phyloP scores from a whole-genome alignment of 2,113 vertebrate species.

The Apteryx owenii region DNA sequence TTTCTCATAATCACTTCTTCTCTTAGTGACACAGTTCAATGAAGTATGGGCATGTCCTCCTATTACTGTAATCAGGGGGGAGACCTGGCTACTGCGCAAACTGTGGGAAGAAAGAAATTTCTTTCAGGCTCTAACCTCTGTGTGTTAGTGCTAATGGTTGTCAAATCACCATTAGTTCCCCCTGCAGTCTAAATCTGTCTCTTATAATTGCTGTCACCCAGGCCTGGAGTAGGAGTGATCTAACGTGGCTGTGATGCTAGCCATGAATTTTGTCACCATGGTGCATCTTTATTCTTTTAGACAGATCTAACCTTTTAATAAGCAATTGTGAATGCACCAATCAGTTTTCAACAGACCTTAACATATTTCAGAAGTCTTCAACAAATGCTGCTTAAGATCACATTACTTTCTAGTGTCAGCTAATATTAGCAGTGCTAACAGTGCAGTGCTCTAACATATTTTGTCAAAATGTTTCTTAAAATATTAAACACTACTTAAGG shows the following conservation, averaged over 20 bases:
- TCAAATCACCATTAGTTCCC: not conserved
- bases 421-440: not conserved
- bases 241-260: not conserved
- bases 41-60: not conserved
- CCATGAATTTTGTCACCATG: not conserved
- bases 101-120: not conserved
- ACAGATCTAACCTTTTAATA: not conserved
- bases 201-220: not conserved
- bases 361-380: constrained; percentile 6
- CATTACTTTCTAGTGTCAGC: not conserved
- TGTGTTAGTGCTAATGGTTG: not conserved
- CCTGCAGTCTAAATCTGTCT: not conserved
- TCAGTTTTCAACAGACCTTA: not conserved
- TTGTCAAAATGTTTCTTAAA: constrained; percentile 24
- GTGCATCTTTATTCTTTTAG: not conserved
- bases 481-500: constrained; percentile 31
- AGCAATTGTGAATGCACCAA: not conserved
- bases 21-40: not conserved
- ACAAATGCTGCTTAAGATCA: not conserved
- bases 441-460: not conserved
- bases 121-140: not conserved
- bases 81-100: not conserved
- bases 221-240: not conserved
- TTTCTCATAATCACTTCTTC: not conserved
- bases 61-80: not conserved